A percentile compares a stretch with the other conserved stretches of the same genome.
Conservation (phyloP, 2,888 invertebrate genomes). For the Drosophila greeni region DNA sequence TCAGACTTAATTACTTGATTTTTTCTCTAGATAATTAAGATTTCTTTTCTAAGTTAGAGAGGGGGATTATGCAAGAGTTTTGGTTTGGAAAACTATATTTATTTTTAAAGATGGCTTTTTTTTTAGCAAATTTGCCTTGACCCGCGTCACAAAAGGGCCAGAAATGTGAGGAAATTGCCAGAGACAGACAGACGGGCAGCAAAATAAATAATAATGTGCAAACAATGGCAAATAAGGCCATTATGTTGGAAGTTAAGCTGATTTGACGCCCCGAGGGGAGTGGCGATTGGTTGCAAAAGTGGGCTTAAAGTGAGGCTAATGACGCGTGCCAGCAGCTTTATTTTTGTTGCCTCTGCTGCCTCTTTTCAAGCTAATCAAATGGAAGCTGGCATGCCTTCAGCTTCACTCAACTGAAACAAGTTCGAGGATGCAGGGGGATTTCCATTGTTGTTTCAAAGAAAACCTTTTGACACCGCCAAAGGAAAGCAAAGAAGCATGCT, state of each 20-base stretch:
- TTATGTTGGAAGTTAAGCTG: constrained; percentile 69
- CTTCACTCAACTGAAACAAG: constrained; percentile 63
- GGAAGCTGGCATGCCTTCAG: constrained; percentile 41
- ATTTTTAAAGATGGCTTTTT: constrained; percentile 12
- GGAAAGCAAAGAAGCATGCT: constrained; percentile 57
- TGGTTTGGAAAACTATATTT: constrained; percentile 21
- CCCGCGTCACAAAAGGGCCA: constrained; percentile 47
- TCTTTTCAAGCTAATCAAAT: constrained; percentile 15
- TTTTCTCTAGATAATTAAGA: constrained; percentile 47
- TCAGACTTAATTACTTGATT: constrained; percentile 64
- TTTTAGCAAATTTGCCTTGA: constrained; percentile 59
- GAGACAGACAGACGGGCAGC: constrained; percentile 35
- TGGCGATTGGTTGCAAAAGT: constrained; percentile 68
- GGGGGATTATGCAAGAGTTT: constrained; percentile 35
- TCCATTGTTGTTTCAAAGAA: constrained; percentile 42
- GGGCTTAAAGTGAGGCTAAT: constrained; percentile 68
- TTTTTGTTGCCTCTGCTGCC: constrained; percentile 2
- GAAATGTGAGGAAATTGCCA: constrained; percentile 64
- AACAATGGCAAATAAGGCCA: constrained; percentile 74
- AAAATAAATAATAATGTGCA: constrained; percentile 69
- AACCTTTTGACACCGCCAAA: constrained; percentile 63
- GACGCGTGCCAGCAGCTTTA: constrained; percentile 60
- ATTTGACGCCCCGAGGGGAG: constrained; percentile 57
- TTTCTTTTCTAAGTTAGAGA: constrained; percentile 42
- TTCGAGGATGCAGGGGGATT: constrained; percentile 48